Percentiles rank a stretch among this genome's conserved stretches.
Conservation (phyloP, 2,113 vertebrate genomes). For the Paedocypris sp. region DNA sequence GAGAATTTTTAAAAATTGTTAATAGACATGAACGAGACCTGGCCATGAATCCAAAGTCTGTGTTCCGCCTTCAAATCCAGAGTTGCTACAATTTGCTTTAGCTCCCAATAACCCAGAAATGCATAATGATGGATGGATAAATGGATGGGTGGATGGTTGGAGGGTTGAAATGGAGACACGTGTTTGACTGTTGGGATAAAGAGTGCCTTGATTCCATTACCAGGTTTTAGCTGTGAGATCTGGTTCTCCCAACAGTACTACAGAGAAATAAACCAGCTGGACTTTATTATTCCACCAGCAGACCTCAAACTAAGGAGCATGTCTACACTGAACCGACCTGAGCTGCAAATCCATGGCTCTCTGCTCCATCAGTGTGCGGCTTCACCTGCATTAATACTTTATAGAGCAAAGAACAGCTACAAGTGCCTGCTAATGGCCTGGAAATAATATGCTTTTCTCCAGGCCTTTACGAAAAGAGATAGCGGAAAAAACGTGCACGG, state of each 20-base stretch:
- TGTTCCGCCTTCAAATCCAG: too few species aligned
- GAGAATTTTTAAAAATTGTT: too few species aligned
- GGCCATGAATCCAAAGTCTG: too few species aligned
- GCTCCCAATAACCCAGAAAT: too few species aligned
- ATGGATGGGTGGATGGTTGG: too few species aligned
- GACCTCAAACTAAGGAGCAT: neutral
- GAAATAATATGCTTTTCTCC: slow-evolving; percentile 35
- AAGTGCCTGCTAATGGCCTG: slow-evolving; percentile 32
- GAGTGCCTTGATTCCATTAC: neutral
- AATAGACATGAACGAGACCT: too few species aligned
- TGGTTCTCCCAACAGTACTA: neutral
- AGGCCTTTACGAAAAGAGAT: slow-evolving; percentile 2
- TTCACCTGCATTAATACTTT: slow-evolving; percentile 27
- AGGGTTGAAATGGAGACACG: too few species aligned
- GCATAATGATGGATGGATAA: too few species aligned
- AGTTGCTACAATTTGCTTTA: too few species aligned
- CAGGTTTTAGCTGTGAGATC: neutral
- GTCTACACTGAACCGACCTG: neutral
- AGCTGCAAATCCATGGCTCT: slow-evolving; percentile 11
- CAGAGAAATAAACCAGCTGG: neutral
- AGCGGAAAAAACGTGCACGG: neutral
- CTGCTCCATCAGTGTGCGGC: neutral
- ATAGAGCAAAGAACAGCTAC: slow-evolving; percentile 17
- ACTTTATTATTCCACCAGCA: too few species aligned
- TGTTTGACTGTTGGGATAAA: too few species aligned